phyloP scores from a whole-genome alignment of 2,113 vertebrate genomes.

The Ivindomyrus marchei region DNA sequence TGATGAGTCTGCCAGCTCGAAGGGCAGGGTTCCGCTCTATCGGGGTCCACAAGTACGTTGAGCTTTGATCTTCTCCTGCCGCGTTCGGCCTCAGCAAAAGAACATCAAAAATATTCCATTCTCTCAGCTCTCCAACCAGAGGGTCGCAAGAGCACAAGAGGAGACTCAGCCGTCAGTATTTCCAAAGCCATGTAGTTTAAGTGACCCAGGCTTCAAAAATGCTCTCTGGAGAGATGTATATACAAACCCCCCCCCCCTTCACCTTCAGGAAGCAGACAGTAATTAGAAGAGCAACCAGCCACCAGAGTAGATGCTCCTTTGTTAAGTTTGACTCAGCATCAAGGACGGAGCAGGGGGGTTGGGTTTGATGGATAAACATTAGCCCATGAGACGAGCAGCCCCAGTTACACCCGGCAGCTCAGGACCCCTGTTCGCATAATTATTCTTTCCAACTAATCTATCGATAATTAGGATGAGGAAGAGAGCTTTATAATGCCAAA shows the following conservation, averaged over 20 bases:
- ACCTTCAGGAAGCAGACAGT: not conserved
- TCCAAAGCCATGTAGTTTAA: not conserved
- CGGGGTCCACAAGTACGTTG: not conserved
- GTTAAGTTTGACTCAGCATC: constrained; percentile 26
- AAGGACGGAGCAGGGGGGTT: not conserved
- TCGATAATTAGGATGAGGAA: constrained; percentile 23
- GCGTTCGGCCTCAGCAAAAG: not conserved
- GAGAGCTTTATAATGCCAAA: not conserved
- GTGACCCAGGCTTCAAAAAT: not conserved
- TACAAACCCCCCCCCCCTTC: not conserved
- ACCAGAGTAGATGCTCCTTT: not conserved
- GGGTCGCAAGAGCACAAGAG: not conserved
- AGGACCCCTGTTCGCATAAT: constrained; percentile 21
- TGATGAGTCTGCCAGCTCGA: not conserved
- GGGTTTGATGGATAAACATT: constrained; percentile 27
- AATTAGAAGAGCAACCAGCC: constrained; percentile 28
- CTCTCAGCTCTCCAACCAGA: not conserved
- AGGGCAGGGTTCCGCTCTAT: not conserved
- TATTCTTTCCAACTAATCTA: constrained; percentile 12
- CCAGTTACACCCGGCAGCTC: constrained; percentile 30
- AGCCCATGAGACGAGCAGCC: constrained; percentile 23
- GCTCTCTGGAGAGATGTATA: not conserved
- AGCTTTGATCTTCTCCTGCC: not conserved
- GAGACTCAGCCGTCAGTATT: not conserved
- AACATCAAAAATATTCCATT: not conserved